Percentiles rank a stretch among this genome's conserved stretches.
These are phyloP conservation scores for Oreamnos americanus DNA, from an alignment of 2,113 vertebrate genomes.

Conservation along the genomic window DNA sequence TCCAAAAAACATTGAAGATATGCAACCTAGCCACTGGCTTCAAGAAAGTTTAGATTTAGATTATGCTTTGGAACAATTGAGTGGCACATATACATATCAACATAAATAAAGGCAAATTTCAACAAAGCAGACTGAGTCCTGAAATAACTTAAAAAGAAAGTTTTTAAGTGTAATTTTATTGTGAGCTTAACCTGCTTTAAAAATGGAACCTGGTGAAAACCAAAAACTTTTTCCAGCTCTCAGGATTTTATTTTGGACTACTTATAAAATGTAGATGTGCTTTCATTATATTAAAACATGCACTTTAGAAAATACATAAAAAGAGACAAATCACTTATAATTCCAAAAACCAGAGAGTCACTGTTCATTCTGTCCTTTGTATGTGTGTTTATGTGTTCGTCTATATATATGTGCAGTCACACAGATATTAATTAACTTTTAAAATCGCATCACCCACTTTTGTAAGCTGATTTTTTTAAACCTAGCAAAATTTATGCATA, in stretches of 20 bases:
- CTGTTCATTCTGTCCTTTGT: neutral
- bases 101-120: conserved; percentile 58
- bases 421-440: neutral
- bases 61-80: neutral
- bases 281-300: conserved; percentile 4
- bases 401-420: neutral
- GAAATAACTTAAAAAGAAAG: conserved; percentile 45
- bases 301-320: neutral
- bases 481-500: neutral
- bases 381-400: neutral
- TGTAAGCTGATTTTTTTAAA: neutral
- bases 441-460: neutral
- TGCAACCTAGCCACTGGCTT: neutral
- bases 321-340: neutral
- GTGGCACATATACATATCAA: conserved; percentile 29
- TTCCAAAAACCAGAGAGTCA: neutral
- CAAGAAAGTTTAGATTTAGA: neutral
- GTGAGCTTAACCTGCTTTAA: conserved; percentile 41
- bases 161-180: conserved; percentile 31
- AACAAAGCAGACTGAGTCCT: neutral
- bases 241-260: conserved; percentile 39
- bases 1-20: neutral
- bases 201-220: conserved; percentile 37
- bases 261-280: neutral
- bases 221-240: neutral